Conservation (phyloP, 2,113 vertebrate genomes). For the Elephas maximus region DNA sequence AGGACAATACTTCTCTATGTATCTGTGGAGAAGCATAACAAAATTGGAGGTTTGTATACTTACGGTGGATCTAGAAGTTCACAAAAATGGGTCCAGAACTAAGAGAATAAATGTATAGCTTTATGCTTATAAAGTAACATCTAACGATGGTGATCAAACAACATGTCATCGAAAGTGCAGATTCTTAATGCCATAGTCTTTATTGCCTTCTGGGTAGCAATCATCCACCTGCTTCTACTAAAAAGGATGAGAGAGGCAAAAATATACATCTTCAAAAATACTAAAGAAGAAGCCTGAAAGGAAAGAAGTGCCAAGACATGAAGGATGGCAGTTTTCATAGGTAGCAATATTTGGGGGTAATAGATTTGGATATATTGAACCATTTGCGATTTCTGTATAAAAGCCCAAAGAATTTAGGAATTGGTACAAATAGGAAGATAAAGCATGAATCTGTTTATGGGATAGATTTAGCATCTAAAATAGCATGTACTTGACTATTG, state of each 20-base stretch:
- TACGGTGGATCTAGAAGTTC: neutral
- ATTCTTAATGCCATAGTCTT: neutral
- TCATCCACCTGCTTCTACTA: neutral
- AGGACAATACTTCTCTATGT: neutral
- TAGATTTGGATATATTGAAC: neutral
- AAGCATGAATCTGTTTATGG: neutral
- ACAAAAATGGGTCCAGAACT: constrained; percentile 46
- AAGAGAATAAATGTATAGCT: neutral
- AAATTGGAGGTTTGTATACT: constrained; percentile 31
- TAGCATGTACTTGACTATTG: neutral
- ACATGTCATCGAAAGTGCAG: neutral
- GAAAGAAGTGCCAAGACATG: neutral
- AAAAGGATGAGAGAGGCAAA: constrained; percentile 34
- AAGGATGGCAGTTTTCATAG: neutral
- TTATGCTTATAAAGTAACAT: neutral
- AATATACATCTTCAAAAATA: constrained; percentile 26
- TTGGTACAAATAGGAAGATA: neutral
- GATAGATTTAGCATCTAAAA: neutral
- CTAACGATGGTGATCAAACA: neutral
- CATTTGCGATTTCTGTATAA: neutral
- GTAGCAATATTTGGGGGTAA: neutral
- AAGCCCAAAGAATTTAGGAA: neutral
- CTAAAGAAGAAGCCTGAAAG: neutral
- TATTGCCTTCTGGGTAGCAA: neutral
- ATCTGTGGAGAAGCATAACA: neutral